Conservation (phyloP, 2,888 invertebrate genomes). For the Rhagium mordax region DNA sequence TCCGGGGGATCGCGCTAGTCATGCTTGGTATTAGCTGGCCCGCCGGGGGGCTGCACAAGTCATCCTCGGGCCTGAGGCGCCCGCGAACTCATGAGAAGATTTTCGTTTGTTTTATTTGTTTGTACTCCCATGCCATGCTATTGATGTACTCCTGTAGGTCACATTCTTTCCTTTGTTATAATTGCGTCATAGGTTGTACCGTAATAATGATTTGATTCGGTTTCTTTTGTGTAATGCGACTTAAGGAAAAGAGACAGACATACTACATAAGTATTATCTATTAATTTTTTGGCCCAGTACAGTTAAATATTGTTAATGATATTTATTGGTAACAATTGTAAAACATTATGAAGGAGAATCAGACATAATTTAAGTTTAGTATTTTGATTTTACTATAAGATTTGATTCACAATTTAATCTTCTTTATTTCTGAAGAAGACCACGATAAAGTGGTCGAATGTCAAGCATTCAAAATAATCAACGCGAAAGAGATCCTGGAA, state of each 20-base stretch:
- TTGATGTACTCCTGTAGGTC: slow-evolving; percentile 45
- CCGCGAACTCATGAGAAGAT: slow-evolving; percentile 57
- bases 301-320: too few relatives aligned
- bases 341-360: too few relatives aligned
- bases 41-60: slow-evolving; percentile 67
- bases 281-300: not conserved
- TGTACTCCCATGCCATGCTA: slow-evolving; percentile 39
- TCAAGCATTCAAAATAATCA: too few relatives aligned
- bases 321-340: too few relatives aligned
- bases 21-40: slow-evolving; percentile 67
- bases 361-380: too few relatives aligned
- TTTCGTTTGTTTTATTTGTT: slow-evolving; percentile 44
- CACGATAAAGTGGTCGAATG: too few relatives aligned
- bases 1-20: slow-evolving; percentile 66
- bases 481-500: too few relatives aligned
- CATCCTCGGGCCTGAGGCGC: slow-evolving; percentile 54
- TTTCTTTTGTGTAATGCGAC: not conserved
- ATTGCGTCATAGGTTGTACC: slow-evolving; percentile 16
- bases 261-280: not conserved
- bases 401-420: too few relatives aligned
- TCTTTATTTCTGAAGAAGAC: too few relatives aligned
- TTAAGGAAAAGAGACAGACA: not conserved
- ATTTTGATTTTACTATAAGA: too few relatives aligned
- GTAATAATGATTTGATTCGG: not conserved
- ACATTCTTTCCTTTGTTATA: slow-evolving; percentile 41